Percentiles rank a stretch among this genome's conserved stretches.
Evolutionary conservation across 1,140 invertebrate species (phyloP).

Genomic region (Lepidurus couesii): DNA sequence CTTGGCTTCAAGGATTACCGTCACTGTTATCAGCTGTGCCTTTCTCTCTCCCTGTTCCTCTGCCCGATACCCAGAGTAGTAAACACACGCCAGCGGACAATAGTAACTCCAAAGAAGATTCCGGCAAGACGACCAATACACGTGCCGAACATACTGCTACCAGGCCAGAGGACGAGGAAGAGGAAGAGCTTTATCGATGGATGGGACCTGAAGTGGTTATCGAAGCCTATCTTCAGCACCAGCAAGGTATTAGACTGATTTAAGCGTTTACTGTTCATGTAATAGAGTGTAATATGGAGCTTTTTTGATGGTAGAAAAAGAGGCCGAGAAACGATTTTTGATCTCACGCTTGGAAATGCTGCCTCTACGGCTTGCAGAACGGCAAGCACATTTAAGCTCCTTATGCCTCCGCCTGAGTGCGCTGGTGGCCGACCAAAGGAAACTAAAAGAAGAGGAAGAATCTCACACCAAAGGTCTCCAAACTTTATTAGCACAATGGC

Average conservation of each 20-base stretch:
- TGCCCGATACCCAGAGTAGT: neutral
- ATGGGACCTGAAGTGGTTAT: slow-evolving; percentile 44
- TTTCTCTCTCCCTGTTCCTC: neutral
- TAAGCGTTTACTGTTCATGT: neutral
- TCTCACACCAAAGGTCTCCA: slow-evolving; percentile 21
- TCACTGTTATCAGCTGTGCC: slow-evolving; percentile 20
- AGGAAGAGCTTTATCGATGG: slow-evolving; percentile 37
- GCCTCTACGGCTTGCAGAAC: slow-evolving; percentile 30
- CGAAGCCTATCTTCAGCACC: slow-evolving; percentile 45
- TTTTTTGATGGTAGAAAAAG: slow-evolving; percentile 23
- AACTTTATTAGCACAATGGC: slow-evolving; percentile 5
- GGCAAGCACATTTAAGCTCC: slow-evolving; percentile 30
- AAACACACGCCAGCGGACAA: neutral
- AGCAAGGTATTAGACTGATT: slow-evolving; percentile 41
- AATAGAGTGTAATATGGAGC: neutral
- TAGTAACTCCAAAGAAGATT: slow-evolving; percentile 23
- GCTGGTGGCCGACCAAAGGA: slow-evolving; percentile 29
- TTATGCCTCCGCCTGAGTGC: slow-evolving; percentile 32
- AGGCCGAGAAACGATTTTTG: slow-evolving; percentile 27
- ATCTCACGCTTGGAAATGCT: slow-evolving; percentile 25
- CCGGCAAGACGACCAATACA: neutral
- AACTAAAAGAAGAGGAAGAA: slow-evolving; percentile 27
- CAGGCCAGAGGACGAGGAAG: slow-evolving; percentile 1
- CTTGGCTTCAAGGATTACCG: slow-evolving; percentile 24
- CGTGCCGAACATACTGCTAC: neutral